These are phyloP conservation scores for Thermophis baileyi DNA, from an alignment of 2,113 vertebrate species.

Conservation along the genomic window DNA sequence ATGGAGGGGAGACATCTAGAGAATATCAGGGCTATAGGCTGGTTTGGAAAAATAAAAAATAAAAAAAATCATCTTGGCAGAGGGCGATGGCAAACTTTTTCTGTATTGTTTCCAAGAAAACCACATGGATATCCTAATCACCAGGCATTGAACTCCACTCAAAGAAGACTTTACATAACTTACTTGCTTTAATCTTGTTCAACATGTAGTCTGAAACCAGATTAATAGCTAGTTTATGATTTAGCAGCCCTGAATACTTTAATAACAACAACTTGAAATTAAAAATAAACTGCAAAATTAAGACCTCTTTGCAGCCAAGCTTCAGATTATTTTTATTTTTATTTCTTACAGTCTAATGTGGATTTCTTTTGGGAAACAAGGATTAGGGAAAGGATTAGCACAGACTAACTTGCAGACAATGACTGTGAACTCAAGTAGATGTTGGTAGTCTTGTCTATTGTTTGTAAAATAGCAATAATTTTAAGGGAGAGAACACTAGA, in stretches of 20 bases:
- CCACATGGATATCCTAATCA: not conserved
- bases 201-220: not conserved
- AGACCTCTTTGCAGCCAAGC: not conserved
- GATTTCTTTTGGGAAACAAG: not conserved
- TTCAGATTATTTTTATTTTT: not conserved
- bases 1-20: not conserved
- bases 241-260: not conserved
- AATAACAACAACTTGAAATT: not conserved
- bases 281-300: not conserved
- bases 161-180: not conserved
- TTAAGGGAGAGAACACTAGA: not conserved
- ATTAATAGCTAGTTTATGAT: not conserved
- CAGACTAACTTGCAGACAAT: not conserved
- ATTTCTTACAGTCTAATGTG: not conserved
- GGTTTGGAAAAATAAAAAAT: not conserved
- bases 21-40: not conserved
- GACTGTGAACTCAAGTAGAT: not conserved
- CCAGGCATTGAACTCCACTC: not conserved
- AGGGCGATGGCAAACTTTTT: not conserved
- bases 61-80: not conserved
- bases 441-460: not conserved
- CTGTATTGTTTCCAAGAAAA: not conserved
- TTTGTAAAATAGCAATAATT: not conserved
- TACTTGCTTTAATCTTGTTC: not conserved
- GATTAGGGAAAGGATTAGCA: not conserved